A percentile compares a stretch with the other conserved stretches of the same genome.
These are phyloP conservation scores for Plecturocebus donacophilus DNA, from an alignment of 2,113 vertebrate genomes.

Conservation along the genomic window DNA sequence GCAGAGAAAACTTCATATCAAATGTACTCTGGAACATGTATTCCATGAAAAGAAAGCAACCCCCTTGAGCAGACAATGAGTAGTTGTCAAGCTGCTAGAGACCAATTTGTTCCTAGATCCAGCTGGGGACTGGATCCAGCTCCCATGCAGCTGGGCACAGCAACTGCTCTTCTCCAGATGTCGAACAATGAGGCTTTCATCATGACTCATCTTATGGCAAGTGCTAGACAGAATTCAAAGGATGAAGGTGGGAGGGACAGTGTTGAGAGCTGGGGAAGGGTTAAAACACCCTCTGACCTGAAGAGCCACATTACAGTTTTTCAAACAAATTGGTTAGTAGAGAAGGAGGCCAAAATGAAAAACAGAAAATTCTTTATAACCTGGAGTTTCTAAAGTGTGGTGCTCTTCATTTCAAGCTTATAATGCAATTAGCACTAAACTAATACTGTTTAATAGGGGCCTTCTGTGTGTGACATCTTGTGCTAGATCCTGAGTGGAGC, in stretches of 20 bases:
- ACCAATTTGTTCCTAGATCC: neutral
- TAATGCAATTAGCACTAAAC: neutral
- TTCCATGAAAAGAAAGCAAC: neutral
- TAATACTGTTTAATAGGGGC: neutral
- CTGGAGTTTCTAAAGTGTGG: neutral
- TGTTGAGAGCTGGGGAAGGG: too few species aligned
- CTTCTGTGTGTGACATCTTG: too few species aligned
- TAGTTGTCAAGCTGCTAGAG: neutral
- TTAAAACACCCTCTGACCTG: neutral
- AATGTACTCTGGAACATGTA: rapidly evolving
- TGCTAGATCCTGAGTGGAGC: neutral
- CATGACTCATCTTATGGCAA: rapidly evolving
- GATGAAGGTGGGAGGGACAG: rapidly evolving
- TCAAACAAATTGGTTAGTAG: neutral
- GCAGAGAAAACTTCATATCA: too few species aligned
- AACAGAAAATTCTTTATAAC: too few species aligned
- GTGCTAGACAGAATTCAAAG: rapidly evolving
- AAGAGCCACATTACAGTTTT: neutral
- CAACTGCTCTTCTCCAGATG: neutral
- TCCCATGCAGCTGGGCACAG: rapidly evolving
- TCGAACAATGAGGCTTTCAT: neutral
- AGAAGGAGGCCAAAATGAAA: neutral
- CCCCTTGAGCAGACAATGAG: neutral
- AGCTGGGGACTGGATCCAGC: neutral
- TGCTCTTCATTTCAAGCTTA: neutral